Base-by-base conservation (phyloP, 1,140 invertebrate genomes). In the Drosophila repletoides region DNA sequence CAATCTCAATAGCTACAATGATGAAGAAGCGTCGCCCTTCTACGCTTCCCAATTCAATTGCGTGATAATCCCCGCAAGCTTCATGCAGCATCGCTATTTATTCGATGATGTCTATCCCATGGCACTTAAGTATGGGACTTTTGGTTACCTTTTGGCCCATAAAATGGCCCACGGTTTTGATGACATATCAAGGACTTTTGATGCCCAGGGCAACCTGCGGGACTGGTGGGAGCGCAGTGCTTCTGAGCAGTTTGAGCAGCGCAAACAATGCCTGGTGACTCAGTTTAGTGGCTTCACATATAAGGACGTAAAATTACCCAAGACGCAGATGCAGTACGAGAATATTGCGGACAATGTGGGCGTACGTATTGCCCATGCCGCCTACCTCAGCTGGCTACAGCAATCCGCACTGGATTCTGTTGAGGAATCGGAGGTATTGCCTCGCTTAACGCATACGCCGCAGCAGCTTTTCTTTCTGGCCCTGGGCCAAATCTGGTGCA, bases 21-120 rank as follows among this genome's bases (percentile, higher is more conserved):
- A 97, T 84, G 95, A 95, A 88, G 96, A 95, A 1, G 94, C 93
- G 72, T 96, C 94, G 92, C 94, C 95, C 15, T 98, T 98, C 96
- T 99, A 99, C 90, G 97, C 96, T 0, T 96, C 98, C 0, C 98
- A 97, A 1, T 97, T 97, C 83, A 99, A 99, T 91, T 95, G 98
- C 81, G 98, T 97, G 70, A 96, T 98, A 0, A 97, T 99, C 76
- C 98, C 98, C 0, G 97, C 97, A 29, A 97, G 97, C 3, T 98
- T 98, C 53, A 92, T 99, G 2, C 98, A 99, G 80, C 93, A 95
- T 59, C 98, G 97, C 0, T 98, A 98, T 88, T 98, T 97, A 89
- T 96, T 98, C 79, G 94, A 95, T 28, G 93, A 94, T 38, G 68
- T 65, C 17, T 97, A 96, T 90, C 97, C 97, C 0, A 94, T 93